Evolutionary conservation across 2,797 vertebrate species (phyloP).

Genomic region (Malurus splendens): DNA sequence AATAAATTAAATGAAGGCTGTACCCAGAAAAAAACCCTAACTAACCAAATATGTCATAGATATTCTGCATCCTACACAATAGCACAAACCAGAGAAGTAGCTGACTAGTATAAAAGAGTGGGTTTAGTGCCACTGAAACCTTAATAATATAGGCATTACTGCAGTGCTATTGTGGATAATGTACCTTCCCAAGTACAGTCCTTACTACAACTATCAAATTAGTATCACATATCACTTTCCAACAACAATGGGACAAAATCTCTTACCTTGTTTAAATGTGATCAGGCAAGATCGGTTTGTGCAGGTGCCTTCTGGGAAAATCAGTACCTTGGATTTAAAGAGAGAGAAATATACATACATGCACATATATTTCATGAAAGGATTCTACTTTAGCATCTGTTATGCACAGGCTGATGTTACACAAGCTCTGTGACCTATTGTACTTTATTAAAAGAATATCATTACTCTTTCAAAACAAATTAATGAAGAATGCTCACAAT

Average conservation of each 20-base stretch:
- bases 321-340: conserved; percentile 80
- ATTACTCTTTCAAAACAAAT: background rate
- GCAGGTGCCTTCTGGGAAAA: conserved; percentile 97
- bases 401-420: background rate
- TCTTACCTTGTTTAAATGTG: conserved; percentile 95
- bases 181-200: background rate
- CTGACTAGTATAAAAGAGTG: background rate
- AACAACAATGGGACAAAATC: conserved; percentile 3
- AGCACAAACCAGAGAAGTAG: background rate
- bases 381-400: background rate
- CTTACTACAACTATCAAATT: background rate
- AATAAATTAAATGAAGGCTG: background rate
- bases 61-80: background rate
- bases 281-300: conserved; percentile 97
- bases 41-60: rapidly evolving
- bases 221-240: background rate
- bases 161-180: background rate
- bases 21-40: background rate
- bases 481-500: background rate
- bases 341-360: conserved; percentile 9
- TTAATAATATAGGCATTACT: background rate
- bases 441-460: background rate
- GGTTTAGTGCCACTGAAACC: background rate
- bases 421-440: background rate
- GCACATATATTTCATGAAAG: background rate